A percentile compares a stretch with the other conserved stretches of the same genome.
Conservation (phyloP, 1,140 invertebrate species). For the Intoshia linei region DNA sequence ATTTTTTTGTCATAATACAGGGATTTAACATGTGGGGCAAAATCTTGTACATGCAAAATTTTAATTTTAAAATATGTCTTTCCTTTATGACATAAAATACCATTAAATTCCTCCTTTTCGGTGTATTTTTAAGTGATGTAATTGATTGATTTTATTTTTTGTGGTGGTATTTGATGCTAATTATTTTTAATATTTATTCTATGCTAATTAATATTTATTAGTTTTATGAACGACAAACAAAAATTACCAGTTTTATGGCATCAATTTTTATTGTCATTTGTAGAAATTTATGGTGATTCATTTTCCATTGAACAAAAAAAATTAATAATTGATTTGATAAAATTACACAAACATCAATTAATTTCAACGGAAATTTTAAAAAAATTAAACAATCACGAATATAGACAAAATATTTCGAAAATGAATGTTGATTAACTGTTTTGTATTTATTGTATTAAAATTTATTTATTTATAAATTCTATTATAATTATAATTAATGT, state of each 20-base stretch:
- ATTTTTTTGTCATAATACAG: not conserved
- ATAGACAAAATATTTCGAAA: too few relatives aligned
- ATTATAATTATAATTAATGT: too few relatives aligned
- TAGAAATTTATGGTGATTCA: conserved; percentile 69
- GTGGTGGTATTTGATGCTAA: not conserved
- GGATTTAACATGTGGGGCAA: not conserved
- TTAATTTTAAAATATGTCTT: not conserved
- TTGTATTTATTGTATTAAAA: too few relatives aligned
- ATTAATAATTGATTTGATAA: conserved; percentile 39
- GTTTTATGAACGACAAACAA: conserved; percentile 45
- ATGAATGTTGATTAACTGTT: too few relatives aligned
- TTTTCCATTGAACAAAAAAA: conserved; percentile 64
- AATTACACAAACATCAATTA: conserved; percentile 39
- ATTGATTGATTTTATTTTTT: not conserved
- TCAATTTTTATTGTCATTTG: conserved; percentile 63
- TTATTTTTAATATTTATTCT: not conserved
- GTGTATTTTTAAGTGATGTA: too few relatives aligned
- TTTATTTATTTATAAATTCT: too few relatives aligned
- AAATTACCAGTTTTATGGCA: conserved; percentile 79
- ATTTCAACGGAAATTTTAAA: conserved; percentile 58
- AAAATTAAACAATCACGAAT: too few relatives aligned
- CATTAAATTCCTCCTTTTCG: too few relatives aligned
- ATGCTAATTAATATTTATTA: conserved; percentile 18
- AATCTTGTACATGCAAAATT: not conserved
- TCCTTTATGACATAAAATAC: not conserved